Evolutionary conservation across 2,888 invertebrate genomes (phyloP), one percentile per base, ranked within the genome.

Genomic region (Stegophylla sp.): DNA sequence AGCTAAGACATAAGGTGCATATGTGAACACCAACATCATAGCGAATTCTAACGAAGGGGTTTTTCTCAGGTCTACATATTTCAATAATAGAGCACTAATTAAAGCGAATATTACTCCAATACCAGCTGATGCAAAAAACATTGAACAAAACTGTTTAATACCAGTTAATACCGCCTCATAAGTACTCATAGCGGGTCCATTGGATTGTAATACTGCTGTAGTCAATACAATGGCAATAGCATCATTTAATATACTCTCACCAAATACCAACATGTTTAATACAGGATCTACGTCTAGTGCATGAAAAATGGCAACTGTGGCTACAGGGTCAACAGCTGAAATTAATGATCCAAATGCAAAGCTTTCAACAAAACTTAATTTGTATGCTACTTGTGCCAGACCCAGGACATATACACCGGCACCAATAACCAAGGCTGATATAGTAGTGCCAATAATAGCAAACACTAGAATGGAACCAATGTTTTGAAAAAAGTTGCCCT

Each of bases 261-360:
- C 91, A 89, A 99, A 99, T 1, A 99, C 98, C 88, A 99, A 92
- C 98, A 99, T 99, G 88, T 99, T 98, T 0, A 99, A 89, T 7
- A 99, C 93, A 0, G 97, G 97, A 87, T 99, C 98, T 0, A 98
- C 95, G 87, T 99, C 95, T 41, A 98, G 88, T 1, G 98, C 98
- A 88, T 98, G 97, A 86, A 99, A 99, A 84, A 99, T 99, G 13
- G 99, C 98, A 43, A 99, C 93, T 0, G 99, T 99, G 5, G 98
- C 98, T 0, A 99, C 98, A 0, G 99, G 99, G 88, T 99, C 99
- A 5, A 99, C 98, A 41, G 99, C 99, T 1, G 98, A 98, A 86
- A 99, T 98, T 82, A 97, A 88, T 0, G 98, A 97, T 10, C 98
- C 98, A 88, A 99, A 99, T 1, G 98, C 98, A 89, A 98, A 98